These are phyloP conservation scores for Agrochola circellaris DNA, from an alignment of 2,888 invertebrate genomes.

Conservation along the genomic window DNA sequence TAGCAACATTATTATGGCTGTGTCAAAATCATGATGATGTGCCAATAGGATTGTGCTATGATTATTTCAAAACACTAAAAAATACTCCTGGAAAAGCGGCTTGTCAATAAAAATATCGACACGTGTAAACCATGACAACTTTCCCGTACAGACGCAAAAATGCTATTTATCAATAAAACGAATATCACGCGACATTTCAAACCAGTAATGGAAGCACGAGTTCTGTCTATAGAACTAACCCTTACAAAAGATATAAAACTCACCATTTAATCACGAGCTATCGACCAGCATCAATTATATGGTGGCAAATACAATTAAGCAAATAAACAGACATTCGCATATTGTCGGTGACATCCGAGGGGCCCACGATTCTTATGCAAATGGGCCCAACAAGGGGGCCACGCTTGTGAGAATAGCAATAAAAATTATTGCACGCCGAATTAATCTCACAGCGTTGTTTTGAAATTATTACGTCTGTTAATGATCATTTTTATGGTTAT, in stretches of 20 bases:
- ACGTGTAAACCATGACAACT: background rate
- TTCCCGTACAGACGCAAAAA: background rate
- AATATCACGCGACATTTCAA: slow-evolving; percentile 18
- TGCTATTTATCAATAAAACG: slow-evolving; percentile 3
- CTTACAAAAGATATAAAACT: slow-evolving; percentile 52
- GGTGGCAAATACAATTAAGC: slow-evolving; percentile 84
- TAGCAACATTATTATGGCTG: background rate
- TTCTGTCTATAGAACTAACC: slow-evolving; percentile 8
- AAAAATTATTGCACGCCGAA: slow-evolving; percentile 72
- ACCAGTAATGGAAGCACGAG: slow-evolving; percentile 34
- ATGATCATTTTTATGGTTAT: slow-evolving; percentile 61
- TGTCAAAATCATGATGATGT: background rate
- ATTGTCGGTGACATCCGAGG: slow-evolving; percentile 77
- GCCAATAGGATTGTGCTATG: no score
- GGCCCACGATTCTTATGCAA: slow-evolving; percentile 84
- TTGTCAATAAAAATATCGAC: background rate
- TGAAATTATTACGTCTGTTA: slow-evolving; percentile 48
- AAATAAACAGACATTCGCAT: slow-evolving; percentile 84
- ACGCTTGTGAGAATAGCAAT: slow-evolving; percentile 76
- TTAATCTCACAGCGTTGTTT: slow-evolving; percentile 64
- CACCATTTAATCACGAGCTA: slow-evolving; percentile 57
- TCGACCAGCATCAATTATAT: slow-evolving; percentile 68
- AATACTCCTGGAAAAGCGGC: background rate
- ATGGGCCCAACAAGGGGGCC: slow-evolving; percentile 76
- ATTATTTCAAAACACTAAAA: background rate